These are phyloP conservation scores for Ormyrus labotus DNA, from an alignment of 2,888 invertebrate genomes.

Conservation along the genomic window DNA sequence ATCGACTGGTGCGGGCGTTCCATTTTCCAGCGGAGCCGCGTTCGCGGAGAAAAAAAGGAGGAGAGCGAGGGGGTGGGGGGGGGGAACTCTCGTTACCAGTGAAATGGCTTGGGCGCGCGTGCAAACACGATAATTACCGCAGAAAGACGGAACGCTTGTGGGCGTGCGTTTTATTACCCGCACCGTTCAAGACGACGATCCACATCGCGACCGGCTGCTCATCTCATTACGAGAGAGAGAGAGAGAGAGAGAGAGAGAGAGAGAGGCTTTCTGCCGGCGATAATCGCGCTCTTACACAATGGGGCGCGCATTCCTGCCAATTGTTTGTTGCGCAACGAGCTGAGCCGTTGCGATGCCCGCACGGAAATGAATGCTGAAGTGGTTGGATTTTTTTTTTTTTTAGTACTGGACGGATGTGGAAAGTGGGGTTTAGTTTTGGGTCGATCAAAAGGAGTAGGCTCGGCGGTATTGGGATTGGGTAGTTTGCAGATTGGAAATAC, in stretches of 20 bases:
- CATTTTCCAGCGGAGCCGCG: no score
- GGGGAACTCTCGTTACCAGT: background rate
- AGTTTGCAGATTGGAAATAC: background rate
- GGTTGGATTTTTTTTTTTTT: background rate
- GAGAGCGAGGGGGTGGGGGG: no score
- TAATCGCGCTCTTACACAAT: conserved; percentile 26
- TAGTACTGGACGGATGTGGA: background rate
- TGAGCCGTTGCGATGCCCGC: background rate
- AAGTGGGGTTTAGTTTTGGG: background rate
- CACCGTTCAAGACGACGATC: conserved; percentile 24
- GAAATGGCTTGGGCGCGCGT: conserved; percentile 4
- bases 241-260: conserved; percentile 6
- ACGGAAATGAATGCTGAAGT: background rate
- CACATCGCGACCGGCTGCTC: conserved; percentile 2
- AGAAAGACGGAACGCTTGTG: background rate
- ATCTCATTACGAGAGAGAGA: conserved; percentile 27
- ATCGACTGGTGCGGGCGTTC: no score
- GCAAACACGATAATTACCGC: conserved; percentile 15
- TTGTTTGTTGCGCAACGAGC: conserved; percentile 38
- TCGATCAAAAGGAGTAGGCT: background rate
- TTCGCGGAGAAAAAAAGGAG: no score
- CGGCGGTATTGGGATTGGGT: background rate
- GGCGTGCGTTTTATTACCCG: conserved; percentile 22
- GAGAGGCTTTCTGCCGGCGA: conserved; percentile 21
- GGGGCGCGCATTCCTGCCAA: conserved; percentile 36